These are phyloP conservation scores for Tenthredo scrophulariae DNA, from an alignment of 2,888 invertebrate genomes.

Conservation along the genomic window DNA sequence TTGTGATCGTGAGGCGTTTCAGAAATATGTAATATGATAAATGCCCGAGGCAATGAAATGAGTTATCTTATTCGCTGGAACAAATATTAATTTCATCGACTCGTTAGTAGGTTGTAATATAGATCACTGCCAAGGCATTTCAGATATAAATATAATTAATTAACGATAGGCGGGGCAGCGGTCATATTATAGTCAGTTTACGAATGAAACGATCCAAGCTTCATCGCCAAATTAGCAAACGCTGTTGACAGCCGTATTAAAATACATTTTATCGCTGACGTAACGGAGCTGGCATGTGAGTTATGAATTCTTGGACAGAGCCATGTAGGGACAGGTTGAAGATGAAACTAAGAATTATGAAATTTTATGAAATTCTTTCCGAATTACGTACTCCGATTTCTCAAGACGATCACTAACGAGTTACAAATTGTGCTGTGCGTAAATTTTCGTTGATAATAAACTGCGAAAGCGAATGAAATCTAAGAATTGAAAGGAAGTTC, in stretches of 20 bases:
- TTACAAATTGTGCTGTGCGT: not conserved
- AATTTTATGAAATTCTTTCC: slow-evolving; percentile 1
- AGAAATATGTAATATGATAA: slow-evolving; percentile 2
- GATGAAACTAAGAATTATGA: not conserved
- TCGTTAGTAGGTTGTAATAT: slow-evolving; percentile 30
- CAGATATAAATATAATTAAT: slow-evolving; percentile 54
- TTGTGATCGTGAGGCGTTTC: not conserved
- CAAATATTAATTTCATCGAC: slow-evolving; percentile 34
- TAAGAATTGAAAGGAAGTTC: not conserved
- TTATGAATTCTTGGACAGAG: not conserved
- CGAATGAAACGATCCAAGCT: slow-evolving; percentile 23
- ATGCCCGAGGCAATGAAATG: not conserved
- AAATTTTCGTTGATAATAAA: not conserved
- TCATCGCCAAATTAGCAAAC: slow-evolving; percentile 46
- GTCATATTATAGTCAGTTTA: not conserved
- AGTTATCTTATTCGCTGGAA: not conserved
- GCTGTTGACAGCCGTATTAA: slow-evolving; percentile 19
- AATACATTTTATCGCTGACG: slow-evolving; percentile 40
- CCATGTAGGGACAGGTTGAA: slow-evolving; percentile 30
- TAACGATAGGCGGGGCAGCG: slow-evolving; percentile 24
- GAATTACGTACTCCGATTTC: slow-evolving; percentile 3
- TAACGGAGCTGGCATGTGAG: slow-evolving; percentile 16
- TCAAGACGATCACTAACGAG: not conserved
- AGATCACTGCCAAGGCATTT: slow-evolving; percentile 41
- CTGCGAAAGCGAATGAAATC: not conserved